Conservation (phyloP, 2,113 vertebrate species). For the Butorides virescens region DNA sequence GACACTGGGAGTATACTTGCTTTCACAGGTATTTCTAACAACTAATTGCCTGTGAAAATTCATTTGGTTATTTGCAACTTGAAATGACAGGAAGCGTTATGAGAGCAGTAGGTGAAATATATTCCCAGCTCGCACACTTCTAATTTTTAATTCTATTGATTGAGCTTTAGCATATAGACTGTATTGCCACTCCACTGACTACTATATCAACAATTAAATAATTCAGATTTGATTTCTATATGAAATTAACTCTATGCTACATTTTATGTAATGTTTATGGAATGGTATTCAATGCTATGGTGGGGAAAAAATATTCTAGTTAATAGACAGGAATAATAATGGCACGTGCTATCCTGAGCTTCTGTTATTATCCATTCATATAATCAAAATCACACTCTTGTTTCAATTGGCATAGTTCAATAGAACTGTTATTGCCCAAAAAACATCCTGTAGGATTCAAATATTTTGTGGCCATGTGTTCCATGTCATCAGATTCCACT, state of each 20-base stretch:
- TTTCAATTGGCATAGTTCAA: neutral
- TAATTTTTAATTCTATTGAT: neutral
- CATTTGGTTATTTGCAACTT: constrained; percentile 55
- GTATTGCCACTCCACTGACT: neutral
- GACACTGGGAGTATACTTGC: constrained; percentile 42
- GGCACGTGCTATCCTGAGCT: neutral
- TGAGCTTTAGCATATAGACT: neutral
- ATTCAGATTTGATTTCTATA: neutral
- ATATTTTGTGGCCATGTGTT: neutral
- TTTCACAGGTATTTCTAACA: constrained; percentile 64
- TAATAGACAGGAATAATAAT: neutral
- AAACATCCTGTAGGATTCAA: neutral
- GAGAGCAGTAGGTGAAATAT: constrained; percentile 14
- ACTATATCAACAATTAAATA: neutral
- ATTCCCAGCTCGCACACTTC: neutral
- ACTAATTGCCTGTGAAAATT: constrained; percentile 71
- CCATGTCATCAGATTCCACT: neutral
- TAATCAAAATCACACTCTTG: neutral
- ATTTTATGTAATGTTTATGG: neutral
- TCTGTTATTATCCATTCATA: neutral
- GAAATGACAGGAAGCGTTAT: constrained; percentile 50
- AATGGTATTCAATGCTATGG: neutral
- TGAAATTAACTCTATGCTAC: neutral
- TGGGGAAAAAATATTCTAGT: neutral
- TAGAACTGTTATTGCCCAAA: neutral